These are phyloP conservation scores for Pedionomus torquatus DNA, from an alignment of 2,113 vertebrate species.

Conservation along the genomic window DNA sequence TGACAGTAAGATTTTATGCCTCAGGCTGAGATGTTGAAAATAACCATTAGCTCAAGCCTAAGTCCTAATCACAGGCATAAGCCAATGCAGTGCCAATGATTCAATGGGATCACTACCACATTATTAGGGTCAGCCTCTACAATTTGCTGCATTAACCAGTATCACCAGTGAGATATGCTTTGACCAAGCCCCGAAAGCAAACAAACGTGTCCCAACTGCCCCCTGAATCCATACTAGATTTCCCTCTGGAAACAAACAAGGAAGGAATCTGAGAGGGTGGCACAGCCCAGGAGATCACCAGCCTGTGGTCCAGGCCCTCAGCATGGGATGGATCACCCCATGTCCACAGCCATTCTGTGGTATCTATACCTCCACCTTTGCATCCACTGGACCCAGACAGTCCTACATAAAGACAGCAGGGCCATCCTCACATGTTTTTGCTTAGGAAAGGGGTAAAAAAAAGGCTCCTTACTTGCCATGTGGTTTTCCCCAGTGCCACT, in stretches of 20 bases:
- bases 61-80: not conserved
- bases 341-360: not conserved
- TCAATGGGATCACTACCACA: not conserved
- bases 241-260: not conserved
- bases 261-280: not conserved
- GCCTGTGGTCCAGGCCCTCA: not conserved
- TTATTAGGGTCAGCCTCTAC: not conserved
- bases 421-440: not conserved
- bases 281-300: not conserved
- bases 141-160: not conserved
- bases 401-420: not conserved
- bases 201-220: not conserved
- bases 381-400: not conserved
- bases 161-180: not conserved
- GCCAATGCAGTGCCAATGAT: accelerated
- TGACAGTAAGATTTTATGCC: not conserved
- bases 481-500: constrained; percentile 72
- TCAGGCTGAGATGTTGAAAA: not conserved
- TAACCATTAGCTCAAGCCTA: not conserved
- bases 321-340: not conserved
- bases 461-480: constrained; percentile 74
- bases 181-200: not conserved
- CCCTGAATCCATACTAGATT: not conserved
- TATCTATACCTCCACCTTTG: accelerated
- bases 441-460: accelerated